Base-by-base conservation (phyloP, 2,888 invertebrate species). In the Hirtodrosophila confusa region DNA sequence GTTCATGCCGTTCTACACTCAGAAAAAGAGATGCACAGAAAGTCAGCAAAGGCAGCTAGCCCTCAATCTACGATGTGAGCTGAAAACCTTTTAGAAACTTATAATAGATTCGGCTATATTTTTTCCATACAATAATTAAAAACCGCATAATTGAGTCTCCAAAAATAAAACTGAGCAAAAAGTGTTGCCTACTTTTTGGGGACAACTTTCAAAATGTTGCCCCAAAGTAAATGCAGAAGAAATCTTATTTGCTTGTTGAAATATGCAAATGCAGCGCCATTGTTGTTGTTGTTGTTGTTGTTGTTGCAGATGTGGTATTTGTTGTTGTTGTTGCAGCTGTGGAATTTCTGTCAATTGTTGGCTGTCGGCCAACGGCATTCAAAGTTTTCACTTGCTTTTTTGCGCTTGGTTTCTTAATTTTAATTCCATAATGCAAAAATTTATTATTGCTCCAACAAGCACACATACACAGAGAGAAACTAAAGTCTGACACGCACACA, bases 371-470 rank as follows among this genome's bases (percentile, higher is more conserved):
- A 61, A 51, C 10, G 37, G 49, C 56, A 58, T 44, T 51, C 50
- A 75, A 73, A 73, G 47, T 76, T 76, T 66, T 45, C 49, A 43
- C 45, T 71, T 39, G 45, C 50, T 48, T 49, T 74, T 69, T 37
- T 53, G 49, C 55, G 53, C 57, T 76, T 62, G 48, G 43, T 33
- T 78, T 73, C 60, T 58, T 68, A 60, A 77, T 78, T 78, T 73
- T 74, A 75, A 75, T 75, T 74, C 69, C 51, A 75, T 75, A 78
- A 75, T 69, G 69, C 62, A 61, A 56, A 75, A 73, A 78, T 78
- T 69, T 78, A 73, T 75, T 61, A 69, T 78, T 64, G 53, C 56
- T 31, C 36, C 10, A 3, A 4, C 17, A 50, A n/a, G 41, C 35
- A 49, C 40, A 65, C 35, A 67, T 33, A 36, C 12, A 35, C 8